Evolutionary conservation across 2,888 invertebrate species (phyloP).

Genomic region (Standfussiana lucernea): DNA sequence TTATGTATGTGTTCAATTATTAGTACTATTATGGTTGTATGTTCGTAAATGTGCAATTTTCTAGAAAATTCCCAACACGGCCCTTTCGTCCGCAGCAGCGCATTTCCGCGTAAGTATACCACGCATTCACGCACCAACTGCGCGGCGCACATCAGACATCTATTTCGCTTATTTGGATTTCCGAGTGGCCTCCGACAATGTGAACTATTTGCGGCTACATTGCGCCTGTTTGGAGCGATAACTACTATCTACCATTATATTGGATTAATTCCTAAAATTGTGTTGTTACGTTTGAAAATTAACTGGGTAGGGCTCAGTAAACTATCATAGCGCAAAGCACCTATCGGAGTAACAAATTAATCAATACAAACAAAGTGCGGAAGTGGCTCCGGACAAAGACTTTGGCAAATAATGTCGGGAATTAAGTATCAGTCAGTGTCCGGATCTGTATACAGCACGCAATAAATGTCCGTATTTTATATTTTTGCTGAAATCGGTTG

Average conservation of each 20-base stretch:
- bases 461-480: neutral
- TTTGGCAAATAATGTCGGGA: neutral
- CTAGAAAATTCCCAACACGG: neutral
- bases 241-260: slow-evolving; percentile 3
- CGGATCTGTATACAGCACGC: too few species aligned
- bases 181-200: slow-evolving; percentile 17
- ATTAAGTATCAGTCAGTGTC: neutral
- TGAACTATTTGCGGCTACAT: slow-evolving; percentile 16
- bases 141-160: slow-evolving; percentile 29
- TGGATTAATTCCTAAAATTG: neutral
- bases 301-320: neutral
- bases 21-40: too few species aligned
- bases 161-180: slow-evolving; percentile 33
- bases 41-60: neutral
- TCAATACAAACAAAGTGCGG: neutral
- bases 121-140: slow-evolving; percentile 16
- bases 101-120: slow-evolving; percentile 16
- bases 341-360: neutral
- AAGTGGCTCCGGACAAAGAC: too few species aligned
- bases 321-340: neutral
- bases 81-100: neutral
- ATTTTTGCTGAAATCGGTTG: neutral
- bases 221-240: slow-evolving; percentile 18
- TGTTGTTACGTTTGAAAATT: neutral
- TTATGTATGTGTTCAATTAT: too few species aligned